These are phyloP conservation scores for Halcyon smyrnensis DNA, from an alignment of 2,797 vertebrate genomes.

Conservation along the genomic window DNA sequence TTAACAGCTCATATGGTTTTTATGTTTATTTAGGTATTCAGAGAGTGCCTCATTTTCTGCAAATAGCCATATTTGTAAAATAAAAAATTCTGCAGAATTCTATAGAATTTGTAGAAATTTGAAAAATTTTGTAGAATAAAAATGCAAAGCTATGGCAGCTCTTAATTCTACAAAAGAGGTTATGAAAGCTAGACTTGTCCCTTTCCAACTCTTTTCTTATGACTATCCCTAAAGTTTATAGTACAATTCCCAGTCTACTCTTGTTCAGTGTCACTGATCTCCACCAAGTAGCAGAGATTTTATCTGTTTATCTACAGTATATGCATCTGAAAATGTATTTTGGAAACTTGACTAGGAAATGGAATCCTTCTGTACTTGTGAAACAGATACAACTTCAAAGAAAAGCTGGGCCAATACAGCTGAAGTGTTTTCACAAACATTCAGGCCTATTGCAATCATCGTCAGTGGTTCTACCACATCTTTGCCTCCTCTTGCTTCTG, in stretches of 20 bases:
- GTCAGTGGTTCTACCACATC: neutral
- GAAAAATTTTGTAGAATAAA: too few species aligned
- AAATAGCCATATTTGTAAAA: neutral
- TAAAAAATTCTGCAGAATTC: neutral
- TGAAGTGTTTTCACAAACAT: neutral
- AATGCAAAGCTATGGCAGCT: neutral
- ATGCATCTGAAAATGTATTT: neutral
- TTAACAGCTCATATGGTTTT: neutral
- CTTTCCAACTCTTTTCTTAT: neutral
- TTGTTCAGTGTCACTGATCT: accelerated
- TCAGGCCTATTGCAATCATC: neutral
- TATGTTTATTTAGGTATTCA: neutral
- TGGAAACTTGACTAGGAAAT: neutral
- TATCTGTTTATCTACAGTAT: neutral
- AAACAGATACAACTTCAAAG: neutral
- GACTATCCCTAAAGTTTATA: neutral
- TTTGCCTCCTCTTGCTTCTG: neutral
- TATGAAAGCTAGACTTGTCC: neutral
- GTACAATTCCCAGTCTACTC: neutral
- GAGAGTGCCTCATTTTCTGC: neutral
- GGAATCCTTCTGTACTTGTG: neutral
- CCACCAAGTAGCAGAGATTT: neutral
- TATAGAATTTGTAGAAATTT: too few species aligned
- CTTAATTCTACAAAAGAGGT: neutral
- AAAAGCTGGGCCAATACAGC: neutral